Conservation (phyloP, 2,888 invertebrate genomes). For the Dicycla oo region DNA sequence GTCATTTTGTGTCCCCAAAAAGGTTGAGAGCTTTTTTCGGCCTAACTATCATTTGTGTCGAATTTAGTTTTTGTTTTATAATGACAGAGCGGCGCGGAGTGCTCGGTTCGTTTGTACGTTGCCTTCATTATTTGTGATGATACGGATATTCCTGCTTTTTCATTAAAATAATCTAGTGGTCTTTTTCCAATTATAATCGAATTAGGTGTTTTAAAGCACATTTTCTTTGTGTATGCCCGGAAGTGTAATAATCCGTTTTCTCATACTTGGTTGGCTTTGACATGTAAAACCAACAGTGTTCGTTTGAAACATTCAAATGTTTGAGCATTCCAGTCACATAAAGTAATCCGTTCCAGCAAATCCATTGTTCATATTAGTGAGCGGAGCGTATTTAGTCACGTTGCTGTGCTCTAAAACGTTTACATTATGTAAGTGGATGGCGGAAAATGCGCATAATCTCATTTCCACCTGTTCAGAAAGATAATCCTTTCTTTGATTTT, state of each 20-base stretch:
- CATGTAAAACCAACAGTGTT: conserved; percentile 71
- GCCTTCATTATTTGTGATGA: conserved; percentile 89
- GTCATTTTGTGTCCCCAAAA: conserved; percentile 80
- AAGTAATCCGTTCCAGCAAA: conserved; percentile 76
- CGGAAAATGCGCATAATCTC: conserved; percentile 61
- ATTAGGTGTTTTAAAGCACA: conserved; percentile 70
- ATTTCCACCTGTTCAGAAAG: conserved; percentile 51
- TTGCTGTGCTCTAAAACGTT: conserved; percentile 74
- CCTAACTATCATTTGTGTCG: conserved; percentile 68
- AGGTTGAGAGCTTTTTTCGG: conserved; percentile 72
- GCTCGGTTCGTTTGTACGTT: conserved; percentile 75
- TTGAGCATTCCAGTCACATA: conserved; percentile 70
- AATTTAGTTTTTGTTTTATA: conserved; percentile 78
- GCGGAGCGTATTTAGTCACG: conserved; percentile 80
- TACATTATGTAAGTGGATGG: conserved; percentile 56
- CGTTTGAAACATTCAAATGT: conserved; percentile 71
- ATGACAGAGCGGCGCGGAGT: conserved; percentile 82
- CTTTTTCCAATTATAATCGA: conserved; percentile 75
- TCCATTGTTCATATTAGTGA: conserved; percentile 81
- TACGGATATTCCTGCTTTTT: conserved; percentile 81
- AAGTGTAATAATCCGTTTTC: conserved; percentile 66
- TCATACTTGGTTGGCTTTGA: conserved; percentile 66
- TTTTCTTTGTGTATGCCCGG: conserved; percentile 67
- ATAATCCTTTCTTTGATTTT: conserved; percentile 45
- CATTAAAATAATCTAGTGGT: conserved; percentile 74